A percentile compares a stretch with the other conserved stretches of the same genome.
Conservation (phyloP, 2,888 invertebrate genomes). For the Amphipyra tragopoginis region DNA sequence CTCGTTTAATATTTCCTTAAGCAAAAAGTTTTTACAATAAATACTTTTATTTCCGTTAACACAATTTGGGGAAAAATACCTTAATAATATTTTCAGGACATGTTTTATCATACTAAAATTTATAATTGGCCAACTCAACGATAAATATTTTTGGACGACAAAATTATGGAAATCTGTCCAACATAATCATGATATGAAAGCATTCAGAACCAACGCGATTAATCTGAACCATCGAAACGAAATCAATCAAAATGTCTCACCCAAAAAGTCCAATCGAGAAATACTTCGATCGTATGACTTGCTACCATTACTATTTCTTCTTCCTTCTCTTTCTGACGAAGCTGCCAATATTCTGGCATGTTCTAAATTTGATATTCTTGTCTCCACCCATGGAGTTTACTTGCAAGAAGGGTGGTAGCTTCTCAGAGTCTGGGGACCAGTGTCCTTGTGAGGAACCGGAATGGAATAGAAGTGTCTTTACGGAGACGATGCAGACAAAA, state of each 20-base stretch:
- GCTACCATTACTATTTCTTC: conserved; percentile 76
- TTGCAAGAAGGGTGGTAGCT: conserved; percentile 55
- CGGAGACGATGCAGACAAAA: conserved; percentile 77
- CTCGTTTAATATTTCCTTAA: neutral
- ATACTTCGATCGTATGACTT: conserved; percentile 66
- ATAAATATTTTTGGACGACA: too few relatives aligned
- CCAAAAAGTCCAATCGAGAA: conserved; percentile 75
- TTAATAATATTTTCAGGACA: too few relatives aligned
- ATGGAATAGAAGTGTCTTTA: conserved; percentile 76
- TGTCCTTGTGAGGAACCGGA: conserved; percentile 75
- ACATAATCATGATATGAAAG: neutral
- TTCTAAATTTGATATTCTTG: conserved; percentile 75
- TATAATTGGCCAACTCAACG: too few relatives aligned
- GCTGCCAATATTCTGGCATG: conserved; percentile 77
- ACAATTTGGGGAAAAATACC: too few relatives aligned
- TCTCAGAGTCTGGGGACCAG: conserved; percentile 37
- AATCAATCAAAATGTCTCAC: conserved; percentile 53
- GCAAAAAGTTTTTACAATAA: neutral
- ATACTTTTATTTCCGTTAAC: neutral
- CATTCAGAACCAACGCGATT: conserved; percentile 47
- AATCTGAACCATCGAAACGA: neutral
- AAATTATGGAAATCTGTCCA: too few relatives aligned
- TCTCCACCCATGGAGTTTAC: conserved; percentile 75
- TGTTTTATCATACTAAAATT: too few relatives aligned
- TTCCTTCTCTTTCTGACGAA: conserved; percentile 70